Conservation (phyloP, 2,113 vertebrate genomes). For the Perognathus longimembris region DNA sequence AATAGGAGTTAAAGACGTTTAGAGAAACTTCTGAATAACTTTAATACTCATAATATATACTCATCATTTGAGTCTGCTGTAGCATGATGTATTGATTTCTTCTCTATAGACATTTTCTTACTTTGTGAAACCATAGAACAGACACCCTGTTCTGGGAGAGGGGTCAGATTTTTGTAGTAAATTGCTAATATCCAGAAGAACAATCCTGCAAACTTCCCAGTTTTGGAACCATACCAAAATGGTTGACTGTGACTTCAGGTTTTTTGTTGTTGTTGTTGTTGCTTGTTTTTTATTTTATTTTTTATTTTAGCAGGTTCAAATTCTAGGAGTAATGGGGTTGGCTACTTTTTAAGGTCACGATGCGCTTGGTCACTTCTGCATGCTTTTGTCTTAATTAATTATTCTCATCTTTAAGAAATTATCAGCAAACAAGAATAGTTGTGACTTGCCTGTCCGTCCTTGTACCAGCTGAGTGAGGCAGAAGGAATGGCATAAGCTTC, state of each 20-base stretch:
- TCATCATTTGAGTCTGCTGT: background rate
- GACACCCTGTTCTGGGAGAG: background rate
- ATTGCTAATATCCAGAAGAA: background rate
- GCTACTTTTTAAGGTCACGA: conserved; percentile 23
- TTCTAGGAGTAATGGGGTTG: background rate
- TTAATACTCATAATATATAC: background rate
- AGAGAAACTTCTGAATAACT: conserved; percentile 10
- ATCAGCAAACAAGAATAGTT: conserved; percentile 63
- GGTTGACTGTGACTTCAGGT: background rate
- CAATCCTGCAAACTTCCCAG: background rate
- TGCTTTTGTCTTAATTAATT: background rate
- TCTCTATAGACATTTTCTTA: background rate
- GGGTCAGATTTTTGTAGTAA: background rate
- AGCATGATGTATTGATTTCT: background rate
- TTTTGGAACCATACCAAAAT: background rate
- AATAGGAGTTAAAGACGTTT: background rate
- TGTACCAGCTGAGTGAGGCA: conserved; percentile 95
- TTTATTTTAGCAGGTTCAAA: background rate
- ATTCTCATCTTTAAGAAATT: background rate
- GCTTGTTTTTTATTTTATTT: too few relatives aligned
- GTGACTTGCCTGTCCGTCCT: conserved; percentile 95
- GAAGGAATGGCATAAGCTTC: conserved; percentile 93
- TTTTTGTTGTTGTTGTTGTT: too few relatives aligned
- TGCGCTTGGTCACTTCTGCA: background rate
- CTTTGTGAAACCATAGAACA: background rate